A percentile compares a stretch with the other conserved stretches of the same genome.
phyloP scores from a whole-genome alignment of 2,888 invertebrate species.

The Tridacna gigas region DNA sequence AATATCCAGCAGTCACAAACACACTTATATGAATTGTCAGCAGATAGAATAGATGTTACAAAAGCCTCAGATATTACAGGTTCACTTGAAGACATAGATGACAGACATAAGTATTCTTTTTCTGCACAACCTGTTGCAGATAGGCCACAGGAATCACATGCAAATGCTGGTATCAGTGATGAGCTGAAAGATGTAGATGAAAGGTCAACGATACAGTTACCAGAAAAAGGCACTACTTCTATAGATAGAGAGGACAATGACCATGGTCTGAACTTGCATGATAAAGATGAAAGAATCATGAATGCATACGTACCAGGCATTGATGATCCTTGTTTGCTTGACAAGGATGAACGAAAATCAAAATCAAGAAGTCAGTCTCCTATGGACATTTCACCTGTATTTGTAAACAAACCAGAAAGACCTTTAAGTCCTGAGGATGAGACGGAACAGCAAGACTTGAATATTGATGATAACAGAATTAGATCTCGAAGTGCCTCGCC shows the following conservation, averaged over 20 bases:
- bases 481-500: slow-evolving; percentile 17
- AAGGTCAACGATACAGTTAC: background rate
- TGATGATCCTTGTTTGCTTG: slow-evolving; percentile 16
- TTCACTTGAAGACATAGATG: background rate
- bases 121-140: background rate
- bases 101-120: background rate
- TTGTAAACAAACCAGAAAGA: slow-evolving; percentile 21
- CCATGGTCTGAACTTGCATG: background rate
- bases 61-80: background rate
- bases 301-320: background rate
- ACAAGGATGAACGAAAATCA: slow-evolving; percentile 33
- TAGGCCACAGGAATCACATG: background rate
- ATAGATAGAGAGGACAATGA: background rate
- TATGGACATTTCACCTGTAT: slow-evolving; percentile 7
- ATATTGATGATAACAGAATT: slow-evolving; percentile 3
- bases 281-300: slow-evolving; percentile 26
- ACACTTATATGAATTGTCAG: slow-evolving; percentile 5
- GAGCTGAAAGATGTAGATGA: slow-evolving; percentile 9
- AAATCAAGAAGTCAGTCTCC: slow-evolving; percentile 51
- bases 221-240: background rate
- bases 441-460: background rate
- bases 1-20: background rate
- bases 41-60: background rate
- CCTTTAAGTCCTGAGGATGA: background rate
- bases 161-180: too few species aligned